These are phyloP conservation scores for Agrochola litura DNA, from an alignment of 2,888 invertebrate genomes.

Conservation along the genomic window DNA sequence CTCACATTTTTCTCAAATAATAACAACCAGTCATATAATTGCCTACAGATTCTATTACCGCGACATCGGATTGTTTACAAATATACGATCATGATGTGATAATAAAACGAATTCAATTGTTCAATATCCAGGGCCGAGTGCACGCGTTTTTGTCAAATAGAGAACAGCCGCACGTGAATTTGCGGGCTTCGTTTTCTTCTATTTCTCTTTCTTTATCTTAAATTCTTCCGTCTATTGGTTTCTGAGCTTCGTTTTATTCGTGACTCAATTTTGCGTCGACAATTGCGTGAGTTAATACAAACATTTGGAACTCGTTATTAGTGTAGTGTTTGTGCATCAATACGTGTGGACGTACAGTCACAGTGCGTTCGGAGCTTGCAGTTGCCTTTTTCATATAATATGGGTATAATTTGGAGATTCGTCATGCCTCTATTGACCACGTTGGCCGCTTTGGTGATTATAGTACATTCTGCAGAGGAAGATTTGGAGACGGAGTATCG, in stretches of 20 bases:
- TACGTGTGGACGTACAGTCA: slow-evolving; percentile 63
- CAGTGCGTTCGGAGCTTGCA: slow-evolving; percentile 64
- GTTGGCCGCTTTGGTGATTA: slow-evolving; percentile 87
- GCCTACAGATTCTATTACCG: slow-evolving; percentile 69
- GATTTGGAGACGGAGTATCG: slow-evolving; percentile 79
- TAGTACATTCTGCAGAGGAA: slow-evolving; percentile 86
- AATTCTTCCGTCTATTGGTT: slow-evolving; percentile 66
- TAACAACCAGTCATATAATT: slow-evolving; percentile 62
- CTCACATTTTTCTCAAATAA: slow-evolving; percentile 72
- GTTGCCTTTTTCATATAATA: slow-evolving; percentile 79
- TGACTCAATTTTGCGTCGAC: slow-evolving; percentile 51
- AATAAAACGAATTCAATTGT: slow-evolving; percentile 71
- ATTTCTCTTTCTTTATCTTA: slow-evolving; percentile 74
- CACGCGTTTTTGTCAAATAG: slow-evolving; percentile 62
- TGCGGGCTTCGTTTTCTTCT: slow-evolving; percentile 68
- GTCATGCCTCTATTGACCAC: slow-evolving; percentile 87
- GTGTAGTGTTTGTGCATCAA: slow-evolving; percentile 71
- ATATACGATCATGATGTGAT: slow-evolving; percentile 79
- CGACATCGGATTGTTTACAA: slow-evolving; percentile 78
- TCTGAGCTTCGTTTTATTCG: slow-evolving; percentile 55
- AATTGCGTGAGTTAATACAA: slow-evolving; percentile 50
- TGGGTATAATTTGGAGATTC: slow-evolving; percentile 84
- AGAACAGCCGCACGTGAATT: slow-evolving; percentile 63
- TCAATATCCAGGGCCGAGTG: slow-evolving; percentile 56
- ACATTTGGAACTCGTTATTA: slow-evolving; percentile 57